A percentile compares a stretch with the other conserved stretches of the same genome.
phyloP scores from a whole-genome alignment of 2,113 vertebrate genomes.

The Nothoprocta perdicaria region DNA sequence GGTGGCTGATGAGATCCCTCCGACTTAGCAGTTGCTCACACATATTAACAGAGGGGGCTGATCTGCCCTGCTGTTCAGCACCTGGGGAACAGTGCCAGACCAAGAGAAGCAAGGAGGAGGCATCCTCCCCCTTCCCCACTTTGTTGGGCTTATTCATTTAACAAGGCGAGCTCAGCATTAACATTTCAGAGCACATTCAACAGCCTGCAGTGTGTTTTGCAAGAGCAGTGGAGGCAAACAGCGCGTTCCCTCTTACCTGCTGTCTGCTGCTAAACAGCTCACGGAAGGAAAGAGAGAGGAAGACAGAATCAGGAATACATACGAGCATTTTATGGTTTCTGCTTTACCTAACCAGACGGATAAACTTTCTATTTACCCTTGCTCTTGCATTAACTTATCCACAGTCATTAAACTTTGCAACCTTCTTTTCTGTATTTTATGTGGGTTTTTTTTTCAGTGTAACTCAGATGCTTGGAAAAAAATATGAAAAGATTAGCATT shows the following conservation, averaged over 20 bases:
- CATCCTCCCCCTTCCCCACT: not conserved
- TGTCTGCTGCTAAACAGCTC: not conserved
- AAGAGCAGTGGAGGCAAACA: not conserved
- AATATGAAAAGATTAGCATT: not conserved
- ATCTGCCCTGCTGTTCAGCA: not conserved
- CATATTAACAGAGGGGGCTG: not conserved
- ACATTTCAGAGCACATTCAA: not conserved
- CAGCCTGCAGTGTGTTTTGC: not conserved
- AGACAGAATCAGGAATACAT: not conserved
- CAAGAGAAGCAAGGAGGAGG: not conserved
- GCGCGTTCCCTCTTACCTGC: not conserved
- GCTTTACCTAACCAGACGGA: not conserved
- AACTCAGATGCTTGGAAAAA: not conserved
- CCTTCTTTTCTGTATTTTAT: not conserved
- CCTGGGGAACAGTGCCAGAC: accelerated
- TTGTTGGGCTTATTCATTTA: not conserved
- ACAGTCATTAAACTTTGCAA: not conserved
- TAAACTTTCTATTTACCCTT: not conserved
- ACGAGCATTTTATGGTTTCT: not conserved
- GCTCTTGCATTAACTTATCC: not conserved
- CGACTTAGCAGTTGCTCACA: not conserved
- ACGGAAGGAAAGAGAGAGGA: not conserved
- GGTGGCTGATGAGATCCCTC: not conserved
- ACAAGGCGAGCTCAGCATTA: not conserved
- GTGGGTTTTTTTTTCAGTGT: not conserved